Evolutionary conservation across 2,888 invertebrate species (phyloP).

Genomic region (Latrodectus hesperus): DNA sequence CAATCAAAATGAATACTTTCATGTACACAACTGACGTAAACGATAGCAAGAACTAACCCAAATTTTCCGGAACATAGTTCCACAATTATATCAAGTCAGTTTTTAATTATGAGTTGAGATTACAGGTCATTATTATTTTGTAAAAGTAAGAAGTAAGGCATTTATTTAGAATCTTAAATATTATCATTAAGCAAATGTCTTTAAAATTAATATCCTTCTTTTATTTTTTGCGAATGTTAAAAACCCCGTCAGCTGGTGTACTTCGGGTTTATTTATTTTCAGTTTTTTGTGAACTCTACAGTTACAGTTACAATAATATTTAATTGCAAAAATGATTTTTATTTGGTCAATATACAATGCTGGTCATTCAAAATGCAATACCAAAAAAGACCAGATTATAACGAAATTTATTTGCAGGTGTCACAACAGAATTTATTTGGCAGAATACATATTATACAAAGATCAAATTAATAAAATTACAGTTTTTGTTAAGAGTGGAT

Average conservation of each 20-base stretch:
- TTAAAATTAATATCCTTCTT: neutral
- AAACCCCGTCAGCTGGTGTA: neutral
- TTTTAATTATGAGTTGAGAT: neutral
- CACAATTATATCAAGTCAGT: neutral
- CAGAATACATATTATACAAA: too few relatives aligned
- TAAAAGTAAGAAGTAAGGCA: neutral
- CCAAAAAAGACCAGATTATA: too few relatives aligned
- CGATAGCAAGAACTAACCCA: conserved; percentile 31
- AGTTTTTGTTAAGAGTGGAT: too few relatives aligned
- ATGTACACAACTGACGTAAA: conserved; percentile 35
- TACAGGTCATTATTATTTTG: neutral
- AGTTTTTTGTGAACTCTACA: neutral
- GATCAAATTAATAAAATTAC: too few relatives aligned
- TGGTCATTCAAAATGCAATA: too few relatives aligned
- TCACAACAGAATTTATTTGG: too few relatives aligned
- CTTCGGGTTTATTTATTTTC: conserved; percentile 25
- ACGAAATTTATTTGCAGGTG: too few relatives aligned
- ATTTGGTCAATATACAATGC: too few relatives aligned
- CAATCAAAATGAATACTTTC: conserved; percentile 9
- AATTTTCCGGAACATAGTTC: neutral
- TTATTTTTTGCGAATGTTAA: neutral
- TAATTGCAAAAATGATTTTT: neutral
- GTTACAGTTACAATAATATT: neutral
- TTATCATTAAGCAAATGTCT: neutral
- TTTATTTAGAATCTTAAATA: neutral